Evolutionary conservation across 2,113 vertebrate species (phyloP).

Genomic region (Nipponia nippon): DNA sequence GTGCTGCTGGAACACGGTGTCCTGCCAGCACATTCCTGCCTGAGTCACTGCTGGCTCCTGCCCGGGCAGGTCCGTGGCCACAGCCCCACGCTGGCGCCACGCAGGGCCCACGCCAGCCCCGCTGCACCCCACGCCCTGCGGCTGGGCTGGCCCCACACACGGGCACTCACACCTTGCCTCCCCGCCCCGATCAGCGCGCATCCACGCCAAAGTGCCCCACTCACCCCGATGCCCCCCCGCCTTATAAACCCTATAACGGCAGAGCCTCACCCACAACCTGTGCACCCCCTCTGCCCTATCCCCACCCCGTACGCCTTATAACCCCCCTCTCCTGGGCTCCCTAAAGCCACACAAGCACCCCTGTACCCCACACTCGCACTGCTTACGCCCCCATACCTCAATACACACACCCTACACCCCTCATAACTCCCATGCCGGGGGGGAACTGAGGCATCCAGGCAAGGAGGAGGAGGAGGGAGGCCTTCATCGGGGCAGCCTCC

Average conservation of each 20-base stretch:
- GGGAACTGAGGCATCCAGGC: not conserved
- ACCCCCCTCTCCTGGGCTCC: not conserved
- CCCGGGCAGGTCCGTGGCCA: not conserved
- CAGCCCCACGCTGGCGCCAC: not conserved
- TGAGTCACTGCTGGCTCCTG: not conserved
- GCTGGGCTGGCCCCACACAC: too few relatives aligned
- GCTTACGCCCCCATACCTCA: too few relatives aligned
- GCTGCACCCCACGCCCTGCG: not conserved
- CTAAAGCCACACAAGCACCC: not conserved
- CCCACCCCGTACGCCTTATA: not conserved
- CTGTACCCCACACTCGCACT: not conserved
- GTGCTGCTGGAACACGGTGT: not conserved
- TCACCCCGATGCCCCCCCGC: not conserved
- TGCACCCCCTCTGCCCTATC: not conserved
- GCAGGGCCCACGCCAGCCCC: not conserved
- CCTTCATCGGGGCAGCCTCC: not conserved
- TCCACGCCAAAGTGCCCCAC: too few relatives aligned
- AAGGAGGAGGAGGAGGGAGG: not conserved
- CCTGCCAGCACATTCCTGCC: not conserved
- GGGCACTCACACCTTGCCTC: not conserved
- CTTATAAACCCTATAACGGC: not conserved
- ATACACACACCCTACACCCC: too few relatives aligned
- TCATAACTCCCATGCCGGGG: accelerated
- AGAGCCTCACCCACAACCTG: not conserved
- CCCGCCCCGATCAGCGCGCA: not conserved